These are phyloP conservation scores for Polypedilum vanderplanki DNA, from an alignment of 1,140 invertebrate genomes.

Conservation along the genomic window DNA sequence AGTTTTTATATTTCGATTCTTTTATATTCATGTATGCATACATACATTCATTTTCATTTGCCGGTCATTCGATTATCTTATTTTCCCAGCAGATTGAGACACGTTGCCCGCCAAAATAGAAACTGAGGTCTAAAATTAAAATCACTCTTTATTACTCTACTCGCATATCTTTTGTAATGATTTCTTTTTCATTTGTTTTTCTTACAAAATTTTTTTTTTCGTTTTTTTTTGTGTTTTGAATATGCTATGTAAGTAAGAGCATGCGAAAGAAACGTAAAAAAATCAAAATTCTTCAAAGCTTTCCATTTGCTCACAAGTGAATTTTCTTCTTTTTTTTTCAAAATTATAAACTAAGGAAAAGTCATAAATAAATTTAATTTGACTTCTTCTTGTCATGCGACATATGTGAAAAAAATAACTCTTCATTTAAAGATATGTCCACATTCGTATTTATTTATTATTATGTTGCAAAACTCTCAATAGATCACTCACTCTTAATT, in stretches of 20 bases:
- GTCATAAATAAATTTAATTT: conserved; percentile 8
- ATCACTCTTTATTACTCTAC: not conserved
- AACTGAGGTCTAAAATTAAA: conserved; percentile 9
- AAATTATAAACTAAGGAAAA: not conserved
- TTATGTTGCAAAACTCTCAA: no score
- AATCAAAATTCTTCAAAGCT: not conserved
- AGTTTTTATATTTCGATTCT: not conserved
- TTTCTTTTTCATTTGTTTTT: no score
- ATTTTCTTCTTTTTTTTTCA: not conserved
- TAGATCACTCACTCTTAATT: no score
- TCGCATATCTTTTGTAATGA: no score
- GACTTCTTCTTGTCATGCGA: not conserved
- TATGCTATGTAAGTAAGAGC: not conserved
- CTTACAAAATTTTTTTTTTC: no score
- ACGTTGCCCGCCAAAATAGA: not conserved
- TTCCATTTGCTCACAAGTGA: not conserved
- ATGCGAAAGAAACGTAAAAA: not conserved
- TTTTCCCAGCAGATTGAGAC: not conserved
- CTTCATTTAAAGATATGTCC: not conserved
- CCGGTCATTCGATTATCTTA: not conserved
- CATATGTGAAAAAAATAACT: not conserved
- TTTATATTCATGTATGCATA: not conserved
- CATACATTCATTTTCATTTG: not conserved
- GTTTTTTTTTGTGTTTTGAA: not conserved
- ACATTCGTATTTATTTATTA: no score